These are phyloP conservation scores for Frieseomelitta varia DNA, from an alignment of 1,140 invertebrate genomes.

Conservation along the genomic window DNA sequence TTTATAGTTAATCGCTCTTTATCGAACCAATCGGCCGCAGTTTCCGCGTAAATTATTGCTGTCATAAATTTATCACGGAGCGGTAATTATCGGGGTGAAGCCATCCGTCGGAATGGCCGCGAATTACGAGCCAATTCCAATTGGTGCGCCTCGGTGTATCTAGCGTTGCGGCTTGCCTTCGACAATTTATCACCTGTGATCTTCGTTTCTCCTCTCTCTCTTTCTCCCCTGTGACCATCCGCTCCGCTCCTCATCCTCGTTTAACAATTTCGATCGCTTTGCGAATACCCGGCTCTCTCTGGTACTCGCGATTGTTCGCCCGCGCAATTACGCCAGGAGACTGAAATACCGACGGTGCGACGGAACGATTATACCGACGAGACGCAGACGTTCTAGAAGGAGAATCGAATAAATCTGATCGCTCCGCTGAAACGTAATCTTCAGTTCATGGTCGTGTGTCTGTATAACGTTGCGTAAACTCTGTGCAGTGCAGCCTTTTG, in stretches of 20 bases:
- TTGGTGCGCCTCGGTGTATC: slow-evolving; percentile 58
- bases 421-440: slow-evolving; percentile 8
- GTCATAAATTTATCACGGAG: slow-evolving; percentile 71
- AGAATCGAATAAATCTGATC: neutral
- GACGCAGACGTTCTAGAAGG: neutral
- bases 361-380: neutral
- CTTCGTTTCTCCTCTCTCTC: slow-evolving; percentile 49
- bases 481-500: neutral
- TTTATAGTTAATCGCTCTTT: slow-evolving; percentile 70
- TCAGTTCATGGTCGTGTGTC: neutral
- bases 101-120: slow-evolving; percentile 61
- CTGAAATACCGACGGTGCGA: neutral
- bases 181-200: slow-evolving; percentile 60
- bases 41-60: slow-evolving; percentile 69
- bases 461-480: neutral
- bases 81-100: slow-evolving; percentile 69
- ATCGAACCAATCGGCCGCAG: slow-evolving; percentile 64
- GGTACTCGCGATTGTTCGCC: slow-evolving; percentile 12
- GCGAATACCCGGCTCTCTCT: slow-evolving; percentile 14
- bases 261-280: slow-evolving; percentile 60
- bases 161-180: slow-evolving; percentile 58
- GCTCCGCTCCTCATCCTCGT: neutral
- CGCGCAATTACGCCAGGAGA: slow-evolving; percentile 8
- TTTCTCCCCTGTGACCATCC: neutral
- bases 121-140: slow-evolving; percentile 71